phyloP scores from a whole-genome alignment of 2,113 vertebrate genomes.

The Macroglossus sobrinus region DNA sequence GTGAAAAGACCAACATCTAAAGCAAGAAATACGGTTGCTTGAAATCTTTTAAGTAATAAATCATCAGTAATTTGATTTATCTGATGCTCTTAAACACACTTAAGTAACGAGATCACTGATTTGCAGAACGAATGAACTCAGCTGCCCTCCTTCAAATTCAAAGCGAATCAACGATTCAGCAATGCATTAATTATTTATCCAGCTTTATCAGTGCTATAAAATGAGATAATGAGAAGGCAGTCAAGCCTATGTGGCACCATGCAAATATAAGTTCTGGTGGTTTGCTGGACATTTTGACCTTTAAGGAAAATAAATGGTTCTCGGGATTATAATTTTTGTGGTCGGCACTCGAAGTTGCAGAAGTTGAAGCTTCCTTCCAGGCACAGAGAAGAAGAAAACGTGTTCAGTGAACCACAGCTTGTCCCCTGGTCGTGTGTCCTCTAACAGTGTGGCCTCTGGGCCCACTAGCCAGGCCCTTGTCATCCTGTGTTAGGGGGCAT shows the following conservation, averaged over 20 bases:
- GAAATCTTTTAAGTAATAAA: not conserved
- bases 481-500: not conserved
- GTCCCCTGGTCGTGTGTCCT: not conserved
- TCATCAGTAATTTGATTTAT: not conserved
- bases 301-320: not conserved
- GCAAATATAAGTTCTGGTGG: not conserved
- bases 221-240: not conserved
- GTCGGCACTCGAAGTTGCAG: not conserved
- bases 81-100: not conserved
- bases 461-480: not conserved
- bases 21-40: not conserved
- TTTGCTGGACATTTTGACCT: not conserved
- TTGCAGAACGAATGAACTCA: not conserved
- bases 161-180: not conserved
- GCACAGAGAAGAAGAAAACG: not conserved
- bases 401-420: not conserved
- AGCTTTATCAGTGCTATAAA: not conserved
- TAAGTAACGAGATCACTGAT: not conserved
- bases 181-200: not conserved
- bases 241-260: not conserved
- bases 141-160: not conserved
- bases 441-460: not conserved
- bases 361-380: not conserved
- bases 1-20: too few relatives aligned
- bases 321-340: not conserved